Conservation (phyloP, 1,140 invertebrate genomes). For the Danaus melanippus region DNA sequence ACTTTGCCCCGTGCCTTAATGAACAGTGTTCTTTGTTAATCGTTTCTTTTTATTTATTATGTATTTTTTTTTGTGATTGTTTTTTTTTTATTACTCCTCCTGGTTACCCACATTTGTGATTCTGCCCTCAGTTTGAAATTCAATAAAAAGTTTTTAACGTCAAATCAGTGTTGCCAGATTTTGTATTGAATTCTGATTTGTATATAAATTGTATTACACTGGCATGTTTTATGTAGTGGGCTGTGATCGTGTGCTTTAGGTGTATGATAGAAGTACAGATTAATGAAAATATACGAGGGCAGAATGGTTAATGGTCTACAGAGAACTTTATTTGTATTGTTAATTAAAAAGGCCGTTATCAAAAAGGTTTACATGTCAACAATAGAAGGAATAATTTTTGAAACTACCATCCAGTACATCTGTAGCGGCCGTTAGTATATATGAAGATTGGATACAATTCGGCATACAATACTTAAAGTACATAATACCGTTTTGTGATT, state of each 20-base stretch:
- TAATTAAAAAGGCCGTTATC: too few relatives aligned
- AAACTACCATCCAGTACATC: neutral
- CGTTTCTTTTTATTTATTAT: constrained; percentile 26
- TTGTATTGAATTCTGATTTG: too few relatives aligned
- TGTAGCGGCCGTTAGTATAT: constrained; percentile 1
- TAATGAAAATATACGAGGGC: constrained; percentile 3
- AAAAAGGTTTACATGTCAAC: neutral
- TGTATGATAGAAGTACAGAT: constrained; percentile 3
- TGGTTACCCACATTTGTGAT: too few relatives aligned
- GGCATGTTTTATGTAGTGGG: constrained; percentile 4
- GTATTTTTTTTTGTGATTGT: constrained; percentile 25
- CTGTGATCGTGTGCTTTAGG: constrained; percentile 13
- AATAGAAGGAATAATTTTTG: neutral
- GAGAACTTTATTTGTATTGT: constrained; percentile 1
- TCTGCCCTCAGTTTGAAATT: constrained; percentile 9
- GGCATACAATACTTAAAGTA: constrained; percentile 39
- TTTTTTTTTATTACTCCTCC: constrained; percentile 12
- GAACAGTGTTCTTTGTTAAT: constrained; percentile 21
- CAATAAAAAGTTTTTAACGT: too few relatives aligned
- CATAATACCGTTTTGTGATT: constrained; percentile 27
- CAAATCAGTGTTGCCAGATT: too few relatives aligned
- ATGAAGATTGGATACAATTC: constrained; percentile 18
- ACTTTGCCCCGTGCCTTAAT: constrained; percentile 22
- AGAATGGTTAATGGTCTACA: constrained; percentile 1
- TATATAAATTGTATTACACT: too few relatives aligned